Evolutionary conservation across 1,140 invertebrate species (phyloP).

Genomic region (Zaprionus davidi): DNA sequence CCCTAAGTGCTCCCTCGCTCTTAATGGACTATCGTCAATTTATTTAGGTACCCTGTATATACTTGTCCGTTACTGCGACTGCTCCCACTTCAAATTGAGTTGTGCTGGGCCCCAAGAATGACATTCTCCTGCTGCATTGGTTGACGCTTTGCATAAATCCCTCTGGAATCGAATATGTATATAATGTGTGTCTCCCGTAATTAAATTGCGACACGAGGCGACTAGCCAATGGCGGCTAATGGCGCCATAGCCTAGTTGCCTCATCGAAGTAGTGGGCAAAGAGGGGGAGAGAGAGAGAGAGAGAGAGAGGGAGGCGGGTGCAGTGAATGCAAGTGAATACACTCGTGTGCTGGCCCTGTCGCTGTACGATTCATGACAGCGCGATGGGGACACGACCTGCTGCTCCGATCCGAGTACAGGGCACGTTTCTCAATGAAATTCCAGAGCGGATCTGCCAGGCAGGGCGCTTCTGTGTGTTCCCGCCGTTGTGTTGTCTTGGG

Average conservation of each 20-base stretch:
- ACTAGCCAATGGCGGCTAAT: conserved; percentile 59
- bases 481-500: conserved; percentile 64
- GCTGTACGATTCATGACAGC: conserved; percentile 63
- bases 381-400: conserved; percentile 73
- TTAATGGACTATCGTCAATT: not conserved
- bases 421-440: conserved; percentile 84
- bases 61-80: not conserved
- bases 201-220: conserved; percentile 74
- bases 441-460: conserved; percentile 55
- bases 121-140: conserved; percentile 6
- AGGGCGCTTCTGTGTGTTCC: conserved; percentile 79
- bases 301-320: not conserved
- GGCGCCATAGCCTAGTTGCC: conserved; percentile 58
- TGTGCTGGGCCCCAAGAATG: conserved; percentile 1
- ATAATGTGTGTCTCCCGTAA: conserved; percentile 59
- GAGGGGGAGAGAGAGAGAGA: not conserved
- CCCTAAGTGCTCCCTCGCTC: not conserved
- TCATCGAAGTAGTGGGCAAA: not conserved
- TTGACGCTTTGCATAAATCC: conserved; percentile 72
- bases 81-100: conserved; percentile 9
- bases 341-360: conserved; percentile 12
- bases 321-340: conserved; percentile 10
- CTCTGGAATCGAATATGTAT: conserved; percentile 16
- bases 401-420: conserved; percentile 60
- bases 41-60: not conserved